A percentile compares a stretch with the other conserved stretches of the same genome.
These are phyloP conservation scores for Meganola albula DNA, from an alignment of 2,888 invertebrate genomes.

Conservation along the genomic window DNA sequence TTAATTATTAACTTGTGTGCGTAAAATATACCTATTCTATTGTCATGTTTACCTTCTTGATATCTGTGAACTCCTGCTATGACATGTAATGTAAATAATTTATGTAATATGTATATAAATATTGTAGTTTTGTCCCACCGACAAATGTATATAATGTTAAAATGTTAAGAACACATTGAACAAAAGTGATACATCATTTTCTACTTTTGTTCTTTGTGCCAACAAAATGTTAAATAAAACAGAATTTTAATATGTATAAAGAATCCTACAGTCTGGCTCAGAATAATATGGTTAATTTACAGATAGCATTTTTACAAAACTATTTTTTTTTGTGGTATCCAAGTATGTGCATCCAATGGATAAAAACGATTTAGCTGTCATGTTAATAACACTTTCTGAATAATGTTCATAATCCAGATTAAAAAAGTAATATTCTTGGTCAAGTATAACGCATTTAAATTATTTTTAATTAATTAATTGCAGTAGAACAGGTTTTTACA, in stretches of 20 bases:
- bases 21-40: slow-evolving; percentile 3
- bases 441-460: no score
- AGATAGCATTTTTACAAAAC: slow-evolving; percentile 18
- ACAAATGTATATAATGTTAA: slow-evolving; percentile 40
- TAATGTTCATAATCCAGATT: no score
- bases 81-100: slow-evolving; percentile 31
- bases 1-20: no score
- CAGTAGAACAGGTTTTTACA: no score
- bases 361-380: no score
- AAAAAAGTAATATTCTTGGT: no score
- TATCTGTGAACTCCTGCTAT: slow-evolving; percentile 16
- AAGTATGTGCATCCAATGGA: slow-evolving; percentile 25
- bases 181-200: slow-evolving; percentile 19
- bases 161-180: slow-evolving; percentile 30
- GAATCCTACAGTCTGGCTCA: slow-evolving; percentile 13
- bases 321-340: slow-evolving; percentile 10
- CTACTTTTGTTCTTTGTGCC: slow-evolving; percentile 28
- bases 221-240: slow-evolving; percentile 15
- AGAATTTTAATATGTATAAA: slow-evolving; percentile 22
- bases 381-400: no score
- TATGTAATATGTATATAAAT: slow-evolving; percentile 37
- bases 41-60: slow-evolving; percentile 15
- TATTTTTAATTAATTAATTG: no score
- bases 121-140: slow-evolving; percentile 63
- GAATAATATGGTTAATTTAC: slow-evolving; percentile 17